phyloP scores from a whole-genome alignment of 2,113 vertebrate species.

The Pseudorasbora parva region DNA sequence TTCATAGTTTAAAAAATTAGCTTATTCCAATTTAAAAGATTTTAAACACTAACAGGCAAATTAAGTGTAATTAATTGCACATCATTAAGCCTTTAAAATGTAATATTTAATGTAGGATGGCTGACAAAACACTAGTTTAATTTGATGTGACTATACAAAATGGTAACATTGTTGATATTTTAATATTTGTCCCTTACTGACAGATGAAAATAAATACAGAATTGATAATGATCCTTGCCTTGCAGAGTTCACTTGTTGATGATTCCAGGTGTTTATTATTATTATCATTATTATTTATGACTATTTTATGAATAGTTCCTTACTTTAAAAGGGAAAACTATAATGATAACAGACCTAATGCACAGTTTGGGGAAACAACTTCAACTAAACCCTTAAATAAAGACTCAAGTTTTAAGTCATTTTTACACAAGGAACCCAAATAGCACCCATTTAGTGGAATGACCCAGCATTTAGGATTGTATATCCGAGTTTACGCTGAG shows the following conservation, averaged over 20 bases:
- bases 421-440: neutral
- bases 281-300: too few relatives aligned
- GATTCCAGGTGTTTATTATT: neutral
- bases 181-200: too few relatives aligned
- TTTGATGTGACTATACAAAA: neutral
- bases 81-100: neutral
- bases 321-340: neutral
- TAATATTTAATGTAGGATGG: neutral
- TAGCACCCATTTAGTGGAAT: constrained; percentile 6
- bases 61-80: neutral
- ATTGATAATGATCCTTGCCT: neutral
- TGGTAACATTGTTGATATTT: neutral
- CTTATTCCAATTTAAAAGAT: neutral
- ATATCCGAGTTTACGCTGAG: neutral
- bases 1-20: neutral
- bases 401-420: too few relatives aligned
- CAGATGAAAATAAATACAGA: neutral
- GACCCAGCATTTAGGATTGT: constrained; percentile 7
- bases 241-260: neutral
- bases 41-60: neutral
- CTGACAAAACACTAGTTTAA: neutral
- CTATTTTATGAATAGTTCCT: neutral
- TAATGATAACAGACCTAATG: neutral
- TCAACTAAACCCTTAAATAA: neutral
- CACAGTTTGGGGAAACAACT: neutral